A percentile compares a stretch with the other conserved stretches of the same genome.
Evolutionary conservation across 2,888 invertebrate species (phyloP).

Genomic region (Zygaena filipendulae): DNA sequence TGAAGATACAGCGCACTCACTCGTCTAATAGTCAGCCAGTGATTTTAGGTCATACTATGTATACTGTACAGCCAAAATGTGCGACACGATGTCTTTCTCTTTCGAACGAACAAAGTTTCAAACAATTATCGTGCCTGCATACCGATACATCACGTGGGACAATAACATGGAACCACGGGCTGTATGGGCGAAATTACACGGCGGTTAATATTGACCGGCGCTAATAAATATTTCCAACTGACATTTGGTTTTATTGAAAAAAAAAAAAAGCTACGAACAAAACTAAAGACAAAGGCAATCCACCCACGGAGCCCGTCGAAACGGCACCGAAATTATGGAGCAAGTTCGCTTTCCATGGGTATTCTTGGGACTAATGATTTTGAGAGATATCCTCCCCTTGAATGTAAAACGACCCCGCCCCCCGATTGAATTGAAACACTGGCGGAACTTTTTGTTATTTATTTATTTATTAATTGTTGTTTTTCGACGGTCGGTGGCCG

Average conservation of each 20-base stretch:
- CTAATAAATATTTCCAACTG: slow-evolving; percentile 57
- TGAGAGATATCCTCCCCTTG: slow-evolving; percentile 63
- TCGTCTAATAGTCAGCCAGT: no score
- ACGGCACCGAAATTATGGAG: slow-evolving; percentile 57
- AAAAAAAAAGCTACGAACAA: no score
- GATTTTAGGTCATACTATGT: no score
- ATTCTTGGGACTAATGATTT: slow-evolving; percentile 66
- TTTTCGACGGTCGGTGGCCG: slow-evolving; percentile 50
- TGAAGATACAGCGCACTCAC: no score
- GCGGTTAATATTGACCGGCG: slow-evolving; percentile 36
- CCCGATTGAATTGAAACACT: slow-evolving; percentile 64
- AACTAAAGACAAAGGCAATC: slow-evolving; percentile 58
- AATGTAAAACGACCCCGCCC: slow-evolving; percentile 65
- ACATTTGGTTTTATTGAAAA: slow-evolving; percentile 44
- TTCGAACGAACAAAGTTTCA: no score
- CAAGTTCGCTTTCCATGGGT: slow-evolving; percentile 46
- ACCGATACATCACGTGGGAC: slow-evolving; percentile 45
- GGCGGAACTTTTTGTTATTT: slow-evolving; percentile 36
- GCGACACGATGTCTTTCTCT: no score
- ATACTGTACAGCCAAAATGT: no score
- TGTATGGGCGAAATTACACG: slow-evolving; percentile 43
- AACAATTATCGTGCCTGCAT: no score
- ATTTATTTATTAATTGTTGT: slow-evolving; percentile 61
- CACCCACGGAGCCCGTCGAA: slow-evolving; percentile 46
- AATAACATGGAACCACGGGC: slow-evolving; percentile 44